Evolutionary conservation across 2,888 invertebrate genomes (phyloP), one percentile per base, ranked within the genome.

Genomic region (Eumerus sabulonum): DNA sequence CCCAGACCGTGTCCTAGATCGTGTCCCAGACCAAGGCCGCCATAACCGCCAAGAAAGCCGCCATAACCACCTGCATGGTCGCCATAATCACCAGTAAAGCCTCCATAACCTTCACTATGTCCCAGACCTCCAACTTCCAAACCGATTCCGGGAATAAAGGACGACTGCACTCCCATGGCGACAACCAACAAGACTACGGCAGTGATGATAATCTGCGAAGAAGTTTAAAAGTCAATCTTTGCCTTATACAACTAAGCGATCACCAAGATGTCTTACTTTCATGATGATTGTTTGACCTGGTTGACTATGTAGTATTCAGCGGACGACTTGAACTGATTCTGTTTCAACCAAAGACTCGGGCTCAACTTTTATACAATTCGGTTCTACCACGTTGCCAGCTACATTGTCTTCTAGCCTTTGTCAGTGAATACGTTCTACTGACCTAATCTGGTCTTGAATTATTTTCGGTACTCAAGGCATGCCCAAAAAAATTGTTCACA

Each of bases 81-180:
- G 27, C 27, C 7, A 7, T 27, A 27, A 27, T 7, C 27, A 27
- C 27, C 7, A 4, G 7, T 2, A 27, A n/a, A n/a, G n/a, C n/a
- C n/a, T n/a, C 27, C 27, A 27, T 27, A 11, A 9, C 57, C 60
- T 38, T 5, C 4, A 9, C 56, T 57, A 13, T 40, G 35, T 17
- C 66, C 66, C 14, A 42, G 13, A 18, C 47, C 54, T 9, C 47
- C 19, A 5, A 53, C 18, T 19, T 51, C 63, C 17, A 63, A 44
- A 40, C 66, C 66, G 14, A 56, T 13, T 14, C 54, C 50, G 12
- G 62, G 54, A 44, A 54, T 83, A 67, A 87, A 71, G 1, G 87
- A 87, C 7, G 87, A 85, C 83, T 88, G 86, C 18, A 85, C 86
- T 67, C 85, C 85, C 84, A 86, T 83, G 83, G 86, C 85, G 38